Evolutionary conservation across 2,113 vertebrate genomes (phyloP).

Genomic region (Sapajus apella): DNA sequence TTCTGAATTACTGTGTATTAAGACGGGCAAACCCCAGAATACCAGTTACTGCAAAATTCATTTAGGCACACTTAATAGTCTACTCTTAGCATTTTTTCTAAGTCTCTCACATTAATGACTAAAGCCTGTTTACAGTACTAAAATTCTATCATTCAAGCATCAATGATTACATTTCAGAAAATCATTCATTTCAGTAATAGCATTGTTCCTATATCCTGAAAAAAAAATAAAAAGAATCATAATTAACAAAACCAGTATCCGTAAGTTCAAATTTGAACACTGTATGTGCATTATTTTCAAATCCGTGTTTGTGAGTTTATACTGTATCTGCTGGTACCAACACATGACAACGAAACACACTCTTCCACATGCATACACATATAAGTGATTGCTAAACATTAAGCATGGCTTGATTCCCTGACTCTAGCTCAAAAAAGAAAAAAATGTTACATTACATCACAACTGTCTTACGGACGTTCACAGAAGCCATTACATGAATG

Average conservation of each 20-base stretch:
- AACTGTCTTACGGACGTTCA: background rate
- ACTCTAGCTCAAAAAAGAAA: conserved; percentile 53
- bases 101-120: conserved; percentile 94
- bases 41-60: conserved; percentile 86
- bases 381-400: conserved; percentile 69
- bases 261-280: conserved; percentile 80
- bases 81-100: conserved; percentile 94
- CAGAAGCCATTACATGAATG: conserved; percentile 55
- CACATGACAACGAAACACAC: conserved; percentile 63
- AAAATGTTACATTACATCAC: conserved; percentile 62
- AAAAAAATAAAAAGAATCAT: background rate
- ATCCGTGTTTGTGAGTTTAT: conserved; percentile 71
- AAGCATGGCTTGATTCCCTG: conserved; percentile 75
- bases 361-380: conserved; percentile 52
- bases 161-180: conserved; percentile 89
- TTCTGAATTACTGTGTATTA: conserved; percentile 82
- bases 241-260: conserved; percentile 83
- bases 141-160: conserved; percentile 95
- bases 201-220: conserved; percentile 82
- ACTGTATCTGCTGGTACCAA: conserved; percentile 76
- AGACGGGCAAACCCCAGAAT: conserved; percentile 78
- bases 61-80: conserved; percentile 89
- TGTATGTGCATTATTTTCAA: conserved; percentile 62
- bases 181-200: conserved; percentile 87
- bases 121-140: conserved; percentile 97